phyloP scores from a whole-genome alignment of 2,888 invertebrate species.

The Rosalia funebris region DNA sequence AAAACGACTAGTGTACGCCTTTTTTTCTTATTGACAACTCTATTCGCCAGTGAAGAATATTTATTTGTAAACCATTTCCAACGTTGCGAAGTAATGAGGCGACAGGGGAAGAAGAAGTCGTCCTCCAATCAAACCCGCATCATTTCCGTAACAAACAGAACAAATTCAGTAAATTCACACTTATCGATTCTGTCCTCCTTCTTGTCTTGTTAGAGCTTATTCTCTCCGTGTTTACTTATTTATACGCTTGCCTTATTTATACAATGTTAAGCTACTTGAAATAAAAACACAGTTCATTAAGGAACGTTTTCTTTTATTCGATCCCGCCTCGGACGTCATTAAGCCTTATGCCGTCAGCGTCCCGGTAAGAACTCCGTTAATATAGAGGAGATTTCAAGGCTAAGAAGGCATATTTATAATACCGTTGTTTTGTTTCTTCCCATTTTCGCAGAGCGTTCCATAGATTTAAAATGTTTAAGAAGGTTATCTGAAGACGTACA shows the following conservation, averaged over 20 bases:
- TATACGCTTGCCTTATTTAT: conserved; percentile 6
- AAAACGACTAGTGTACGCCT: too few species aligned
- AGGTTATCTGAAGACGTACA: background rate
- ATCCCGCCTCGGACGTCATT: background rate
- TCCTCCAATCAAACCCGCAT: conserved; percentile 42
- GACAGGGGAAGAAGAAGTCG: conserved; percentile 30
- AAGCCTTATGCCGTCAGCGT: background rate
- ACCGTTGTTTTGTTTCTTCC: background rate
- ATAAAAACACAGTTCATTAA: conserved; percentile 27
- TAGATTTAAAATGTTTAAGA: background rate
- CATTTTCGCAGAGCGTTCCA: background rate
- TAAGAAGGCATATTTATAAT: background rate
- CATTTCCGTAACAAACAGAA: conserved; percentile 38
- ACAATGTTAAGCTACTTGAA: conserved; percentile 7
- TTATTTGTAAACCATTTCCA: conserved; percentile 15
- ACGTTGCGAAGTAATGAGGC: conserved; percentile 35
- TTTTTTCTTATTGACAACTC: too few species aligned
- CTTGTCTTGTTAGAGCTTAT: conserved; percentile 27
- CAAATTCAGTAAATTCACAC: conserved; percentile 39
- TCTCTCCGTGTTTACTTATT: conserved; percentile 17
- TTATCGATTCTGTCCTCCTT: conserved; percentile 35
- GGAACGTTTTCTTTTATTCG: conserved; percentile 9
- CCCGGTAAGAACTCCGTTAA: background rate
- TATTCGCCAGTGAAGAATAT: too few species aligned
- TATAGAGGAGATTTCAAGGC: background rate